These are phyloP conservation scores for Sialia sialis DNA, from an alignment of 2,113 vertebrate species.

Conservation along the genomic window DNA sequence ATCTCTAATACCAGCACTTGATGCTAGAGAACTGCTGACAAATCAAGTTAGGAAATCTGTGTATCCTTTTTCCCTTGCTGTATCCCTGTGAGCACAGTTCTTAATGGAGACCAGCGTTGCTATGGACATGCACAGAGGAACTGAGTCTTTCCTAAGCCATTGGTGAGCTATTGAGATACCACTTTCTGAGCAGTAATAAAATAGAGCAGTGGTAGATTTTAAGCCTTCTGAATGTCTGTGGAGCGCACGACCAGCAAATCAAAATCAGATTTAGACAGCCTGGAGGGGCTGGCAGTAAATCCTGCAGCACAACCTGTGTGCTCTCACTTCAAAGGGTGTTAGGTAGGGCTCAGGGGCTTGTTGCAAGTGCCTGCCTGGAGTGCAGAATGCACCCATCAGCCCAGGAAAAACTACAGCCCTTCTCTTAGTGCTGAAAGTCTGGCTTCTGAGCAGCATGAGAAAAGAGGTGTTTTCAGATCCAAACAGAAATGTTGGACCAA, in stretches of 20 bases:
- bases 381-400: neutral
- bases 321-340: neutral
- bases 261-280: constrained; percentile 5
- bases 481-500: neutral
- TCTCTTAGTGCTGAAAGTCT: neutral
- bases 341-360: neutral
- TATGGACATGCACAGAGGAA: neutral
- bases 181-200: constrained; percentile 14
- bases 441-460: neutral
- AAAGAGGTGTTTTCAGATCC: neutral
- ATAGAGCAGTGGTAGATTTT: neutral
- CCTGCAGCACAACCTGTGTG: neutral
- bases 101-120: neutral
- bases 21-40: neutral
- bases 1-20: neutral
- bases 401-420: neutral
- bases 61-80: neutral
- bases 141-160: neutral
- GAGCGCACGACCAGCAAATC: neutral
- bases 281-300: constrained; percentile 14
- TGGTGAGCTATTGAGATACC: neutral
- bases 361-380: neutral
- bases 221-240: neutral
- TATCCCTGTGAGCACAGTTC: neutral
- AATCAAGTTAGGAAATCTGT: neutral